Percentiles rank a stretch among this genome's conserved stretches.
Evolutionary conservation across 2,888 invertebrate species (phyloP).

Genomic region (Tenthredo distinguenda): DNA sequence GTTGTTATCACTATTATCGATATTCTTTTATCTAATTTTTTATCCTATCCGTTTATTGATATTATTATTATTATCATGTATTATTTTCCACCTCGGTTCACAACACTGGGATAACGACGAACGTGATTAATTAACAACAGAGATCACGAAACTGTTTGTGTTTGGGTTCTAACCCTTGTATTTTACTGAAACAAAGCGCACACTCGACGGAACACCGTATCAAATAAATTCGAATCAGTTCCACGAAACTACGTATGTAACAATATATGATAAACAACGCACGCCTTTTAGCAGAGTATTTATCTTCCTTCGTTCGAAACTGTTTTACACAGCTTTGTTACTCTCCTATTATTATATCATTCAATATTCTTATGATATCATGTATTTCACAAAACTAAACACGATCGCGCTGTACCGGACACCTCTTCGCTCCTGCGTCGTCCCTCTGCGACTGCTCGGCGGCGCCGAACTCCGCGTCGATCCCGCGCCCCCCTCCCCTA

Average conservation of each 20-base stretch:
- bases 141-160: not conserved
- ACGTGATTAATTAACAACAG: not conserved
- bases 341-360: not conserved
- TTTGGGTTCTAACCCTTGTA: not conserved
- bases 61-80: not conserved
- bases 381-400: not conserved
- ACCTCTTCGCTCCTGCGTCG: constrained; percentile 66
- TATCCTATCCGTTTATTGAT: not conserved
- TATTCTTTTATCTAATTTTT: not conserved
- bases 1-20: no score
- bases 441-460: constrained; percentile 69
- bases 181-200: not conserved
- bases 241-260: not conserved
- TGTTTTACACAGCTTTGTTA: not conserved
- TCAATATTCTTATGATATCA: not conserved
- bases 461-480: constrained; percentile 54
- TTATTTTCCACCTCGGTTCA: not conserved
- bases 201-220: not conserved
- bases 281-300: not conserved
- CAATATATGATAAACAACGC: not conserved
- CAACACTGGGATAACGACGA: not conserved
- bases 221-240: not conserved
- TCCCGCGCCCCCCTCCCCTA: not conserved
- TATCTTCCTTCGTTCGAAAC: not conserved
- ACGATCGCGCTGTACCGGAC: not conserved